A percentile compares a stretch with the other conserved stretches of the same genome.
Evolutionary conservation across 2,888 invertebrate species (phyloP).

Genomic region (Standfussiana lucernea): DNA sequence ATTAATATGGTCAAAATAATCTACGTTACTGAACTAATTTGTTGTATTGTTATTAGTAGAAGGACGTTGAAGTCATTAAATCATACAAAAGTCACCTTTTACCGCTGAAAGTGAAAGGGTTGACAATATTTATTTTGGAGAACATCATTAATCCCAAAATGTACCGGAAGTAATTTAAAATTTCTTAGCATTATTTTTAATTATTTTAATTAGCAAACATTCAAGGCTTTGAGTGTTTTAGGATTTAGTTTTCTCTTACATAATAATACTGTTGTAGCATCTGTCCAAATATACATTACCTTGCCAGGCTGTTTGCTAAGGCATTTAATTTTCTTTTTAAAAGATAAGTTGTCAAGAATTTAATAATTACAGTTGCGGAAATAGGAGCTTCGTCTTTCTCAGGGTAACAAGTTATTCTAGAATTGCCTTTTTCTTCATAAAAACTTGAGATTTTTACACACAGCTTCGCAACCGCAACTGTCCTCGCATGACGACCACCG

Average conservation of each 20-base stretch:
- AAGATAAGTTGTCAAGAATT: constrained; percentile 3
- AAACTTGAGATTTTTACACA: constrained; percentile 56
- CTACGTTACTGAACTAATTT: neutral
- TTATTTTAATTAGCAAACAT: constrained; percentile 38
- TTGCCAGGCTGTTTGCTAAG: constrained; percentile 1
- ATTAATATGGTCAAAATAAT: constrained; percentile 13
- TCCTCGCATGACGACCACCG: constrained; percentile 73
- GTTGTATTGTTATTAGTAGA: neutral
- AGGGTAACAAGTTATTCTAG: constrained; percentile 32
- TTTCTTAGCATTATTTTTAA: constrained; percentile 39
- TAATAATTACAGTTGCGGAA: constrained; percentile 23
- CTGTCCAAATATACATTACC: constrained; percentile 54
- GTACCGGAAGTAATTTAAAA: constrained; percentile 26
- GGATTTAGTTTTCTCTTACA: constrained; percentile 45
- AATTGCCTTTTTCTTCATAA: constrained; percentile 48
- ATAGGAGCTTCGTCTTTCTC: constrained; percentile 20
- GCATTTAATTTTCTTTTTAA: constrained; percentile 10
- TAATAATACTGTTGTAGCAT: constrained; percentile 47
- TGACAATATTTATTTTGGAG: neutral
- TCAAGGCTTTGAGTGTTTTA: constrained; percentile 46
- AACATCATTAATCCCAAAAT: neutral
- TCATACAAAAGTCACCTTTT: neutral
- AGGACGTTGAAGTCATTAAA: neutral
- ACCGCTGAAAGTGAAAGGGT: neutral
- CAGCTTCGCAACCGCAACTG: constrained; percentile 66